These are phyloP conservation scores for Dinothrombium tinctorium DNA, from an alignment of 1,140 invertebrate species.

Conservation along the genomic window DNA sequence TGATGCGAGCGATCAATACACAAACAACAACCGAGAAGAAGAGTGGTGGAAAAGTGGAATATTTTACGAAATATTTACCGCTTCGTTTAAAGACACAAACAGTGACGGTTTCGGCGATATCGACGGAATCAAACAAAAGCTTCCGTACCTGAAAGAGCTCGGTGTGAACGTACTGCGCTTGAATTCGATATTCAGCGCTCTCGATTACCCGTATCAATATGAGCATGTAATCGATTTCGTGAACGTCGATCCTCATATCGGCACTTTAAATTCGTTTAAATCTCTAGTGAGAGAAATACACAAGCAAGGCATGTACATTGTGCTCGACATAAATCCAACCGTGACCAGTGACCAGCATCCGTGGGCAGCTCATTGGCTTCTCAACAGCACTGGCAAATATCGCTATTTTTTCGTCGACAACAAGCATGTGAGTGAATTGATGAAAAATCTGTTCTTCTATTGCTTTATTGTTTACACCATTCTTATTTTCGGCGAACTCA, in stretches of 20 bases:
- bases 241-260: conserved; percentile 34
- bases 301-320: conserved; percentile 36
- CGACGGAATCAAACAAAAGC: conserved; percentile 11
- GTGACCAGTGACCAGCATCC: conserved; percentile 15
- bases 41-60: conserved; percentile 55
- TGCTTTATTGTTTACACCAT: too few relatives aligned
- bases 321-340: conserved; percentile 34
- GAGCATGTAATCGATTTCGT: conserved; percentile 34
- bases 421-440: too few relatives aligned
- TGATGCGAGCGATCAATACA: background rate
- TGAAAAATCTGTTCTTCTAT: too few relatives aligned
- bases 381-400: background rate
- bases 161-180: conserved; percentile 39
- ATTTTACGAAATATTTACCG: conserved; percentile 58
- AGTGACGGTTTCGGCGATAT: conserved; percentile 17
- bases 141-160: conserved; percentile 23
- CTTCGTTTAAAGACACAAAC: conserved; percentile 49
- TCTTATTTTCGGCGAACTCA: too few relatives aligned
- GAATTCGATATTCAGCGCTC: conserved; percentile 43
- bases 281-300: conserved; percentile 31
- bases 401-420: background rate
- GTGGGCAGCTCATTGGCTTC: conserved; percentile 14
- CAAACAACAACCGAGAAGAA: conserved; percentile 15
- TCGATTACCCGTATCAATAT: conserved; percentile 42
- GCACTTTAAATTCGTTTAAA: conserved; percentile 35